Conservation (phyloP, 2,797 vertebrate species). For the Chelon auratus region DNA sequence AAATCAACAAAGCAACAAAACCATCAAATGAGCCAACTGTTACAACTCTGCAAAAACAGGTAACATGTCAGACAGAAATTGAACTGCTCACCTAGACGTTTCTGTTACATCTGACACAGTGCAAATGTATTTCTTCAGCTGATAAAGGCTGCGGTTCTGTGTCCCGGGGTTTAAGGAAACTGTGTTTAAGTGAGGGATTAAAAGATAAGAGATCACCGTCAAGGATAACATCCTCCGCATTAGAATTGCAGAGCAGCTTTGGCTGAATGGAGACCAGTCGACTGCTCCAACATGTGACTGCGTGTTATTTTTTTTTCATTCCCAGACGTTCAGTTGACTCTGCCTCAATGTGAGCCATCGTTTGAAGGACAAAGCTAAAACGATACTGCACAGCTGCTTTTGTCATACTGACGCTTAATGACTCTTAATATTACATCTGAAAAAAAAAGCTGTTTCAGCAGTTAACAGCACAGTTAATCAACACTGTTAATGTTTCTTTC, state of each 20-base stretch:
- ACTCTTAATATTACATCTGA: slow-evolving; percentile 5
- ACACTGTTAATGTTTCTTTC: slow-evolving; percentile 48
- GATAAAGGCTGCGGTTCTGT: too few species aligned
- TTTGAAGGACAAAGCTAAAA: slow-evolving; percentile 35
- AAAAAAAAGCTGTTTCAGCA: slow-evolving; percentile 18
- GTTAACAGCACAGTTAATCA: too few species aligned
- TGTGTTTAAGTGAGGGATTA: slow-evolving; percentile 30
- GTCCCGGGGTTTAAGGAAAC: neutral
- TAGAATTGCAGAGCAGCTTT: slow-evolving; percentile 53
- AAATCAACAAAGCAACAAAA: too few species aligned
- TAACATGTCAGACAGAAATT: too few species aligned
- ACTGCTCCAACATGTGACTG: slow-evolving; percentile 7
- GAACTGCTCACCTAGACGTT: neutral
- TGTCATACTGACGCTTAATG: neutral
- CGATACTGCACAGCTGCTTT: slow-evolving; percentile 20
- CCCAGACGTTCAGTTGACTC: slow-evolving; percentile 12
- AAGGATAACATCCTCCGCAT: slow-evolving; percentile 50
- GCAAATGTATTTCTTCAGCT: too few species aligned
- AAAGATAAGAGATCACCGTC: slow-evolving; percentile 48
- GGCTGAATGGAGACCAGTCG: slow-evolving; percentile 50
- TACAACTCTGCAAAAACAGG: too few species aligned
- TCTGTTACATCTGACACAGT: neutral
- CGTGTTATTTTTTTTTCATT: slow-evolving; percentile 1
- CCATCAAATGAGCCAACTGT: too few species aligned
- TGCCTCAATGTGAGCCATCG: slow-evolving; percentile 22